phyloP scores from a whole-genome alignment of 1,140 invertebrate species.

The Dermatophagoides farinae region DNA sequence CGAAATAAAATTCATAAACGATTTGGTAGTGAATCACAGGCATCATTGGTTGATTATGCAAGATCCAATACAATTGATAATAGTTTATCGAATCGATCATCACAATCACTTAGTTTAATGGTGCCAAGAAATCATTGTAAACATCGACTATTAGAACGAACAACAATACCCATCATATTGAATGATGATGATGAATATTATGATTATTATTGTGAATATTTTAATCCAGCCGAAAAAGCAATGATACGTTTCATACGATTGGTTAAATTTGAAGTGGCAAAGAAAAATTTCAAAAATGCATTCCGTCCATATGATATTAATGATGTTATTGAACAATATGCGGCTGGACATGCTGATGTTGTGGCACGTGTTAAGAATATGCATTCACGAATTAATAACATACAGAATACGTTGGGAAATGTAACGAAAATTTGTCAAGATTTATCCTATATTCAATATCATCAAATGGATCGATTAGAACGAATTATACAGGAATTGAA shows the following conservation, averaged over 20 bases:
- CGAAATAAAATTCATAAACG: no score
- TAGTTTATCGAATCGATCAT: no score
- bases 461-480: no score
- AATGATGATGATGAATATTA: no score
- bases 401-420: not conserved
- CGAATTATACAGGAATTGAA: no score
- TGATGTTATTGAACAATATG: constrained; percentile 88
- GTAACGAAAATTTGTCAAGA: no score
- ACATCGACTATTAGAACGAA: not conserved
- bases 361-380: constrained; percentile 60
- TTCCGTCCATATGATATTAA: constrained; percentile 90
- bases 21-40: no score
- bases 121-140: not conserved
- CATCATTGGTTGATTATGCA: no score
- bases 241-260: not conserved
- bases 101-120: not conserved
- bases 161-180: not conserved
- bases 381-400: not conserved
- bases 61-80: no score
- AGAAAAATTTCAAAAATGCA: constrained; percentile 77
- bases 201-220: no score
- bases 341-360: constrained; percentile 68
- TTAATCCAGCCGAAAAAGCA: not conserved
- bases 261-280: constrained; percentile 39
- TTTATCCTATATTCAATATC: no score